phyloP scores from a whole-genome alignment of 1,140 invertebrate genomes.

The Orussus abietinus region DNA sequence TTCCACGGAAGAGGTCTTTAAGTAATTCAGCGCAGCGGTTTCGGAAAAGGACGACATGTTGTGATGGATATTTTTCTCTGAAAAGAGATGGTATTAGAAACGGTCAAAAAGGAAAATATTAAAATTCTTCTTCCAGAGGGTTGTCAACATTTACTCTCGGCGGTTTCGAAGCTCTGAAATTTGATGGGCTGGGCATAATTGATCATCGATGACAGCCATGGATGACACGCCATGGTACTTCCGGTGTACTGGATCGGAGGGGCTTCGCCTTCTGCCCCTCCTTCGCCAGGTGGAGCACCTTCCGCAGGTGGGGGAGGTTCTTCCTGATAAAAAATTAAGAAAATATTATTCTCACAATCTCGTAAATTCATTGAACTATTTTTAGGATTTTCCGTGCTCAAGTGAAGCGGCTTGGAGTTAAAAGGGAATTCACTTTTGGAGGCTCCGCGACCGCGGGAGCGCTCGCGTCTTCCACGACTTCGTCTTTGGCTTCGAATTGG shows the following conservation, averaged over 20 bases:
- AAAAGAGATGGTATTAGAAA: slow-evolving; percentile 17
- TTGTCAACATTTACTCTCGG: slow-evolving; percentile 71
- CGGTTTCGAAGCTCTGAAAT: slow-evolving; percentile 95
- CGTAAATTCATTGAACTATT: too few relatives aligned
- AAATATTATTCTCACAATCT: too few relatives aligned
- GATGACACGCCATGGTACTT: slow-evolving; percentile 98
- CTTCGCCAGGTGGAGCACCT: slow-evolving; percentile 33
- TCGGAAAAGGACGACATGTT: slow-evolving; percentile 87
- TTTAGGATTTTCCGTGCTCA: too few relatives aligned
- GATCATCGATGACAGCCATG: slow-evolving; percentile 98
- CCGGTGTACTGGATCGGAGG: slow-evolving; percentile 82
- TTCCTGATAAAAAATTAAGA: slow-evolving; percentile 29
- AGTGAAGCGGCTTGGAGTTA: too few relatives aligned
- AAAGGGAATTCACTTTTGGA: too few relatives aligned
- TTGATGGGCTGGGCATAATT: slow-evolving; percentile 99
- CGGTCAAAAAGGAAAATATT: slow-evolving; percentile 1
- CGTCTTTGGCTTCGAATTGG: slow-evolving; percentile 84
- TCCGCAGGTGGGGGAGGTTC: slow-evolving; percentile 39
- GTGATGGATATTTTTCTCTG: slow-evolving; percentile 73
- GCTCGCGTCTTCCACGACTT: slow-evolving; percentile 83
- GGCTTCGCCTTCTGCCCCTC: slow-evolving; percentile 59
- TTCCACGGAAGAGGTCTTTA: slow-evolving; percentile 72
- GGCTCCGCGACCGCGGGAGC: slow-evolving; percentile 57
- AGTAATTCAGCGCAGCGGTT: slow-evolving; percentile 69
- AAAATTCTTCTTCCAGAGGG: slow-evolving; percentile 4